These are phyloP conservation scores for Noturus placidus DNA, from an alignment of 2,113 vertebrate species.

Conservation along the genomic window DNA sequence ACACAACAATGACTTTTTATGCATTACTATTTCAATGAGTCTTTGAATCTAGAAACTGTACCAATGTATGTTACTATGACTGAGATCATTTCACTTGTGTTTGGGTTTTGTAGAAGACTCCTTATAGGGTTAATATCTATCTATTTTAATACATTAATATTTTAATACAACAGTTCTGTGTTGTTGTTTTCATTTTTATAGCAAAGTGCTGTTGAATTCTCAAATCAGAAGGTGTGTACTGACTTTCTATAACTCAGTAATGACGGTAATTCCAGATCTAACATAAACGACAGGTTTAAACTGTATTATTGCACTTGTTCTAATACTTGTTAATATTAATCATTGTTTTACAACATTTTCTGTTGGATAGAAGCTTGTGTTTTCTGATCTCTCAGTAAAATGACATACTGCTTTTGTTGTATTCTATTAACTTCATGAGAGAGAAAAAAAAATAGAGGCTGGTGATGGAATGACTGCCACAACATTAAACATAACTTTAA, in stretches of 20 bases:
- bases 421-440: neutral
- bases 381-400: neutral
- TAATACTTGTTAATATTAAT: neutral
- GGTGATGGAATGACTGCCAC: neutral
- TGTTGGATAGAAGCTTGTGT: neutral
- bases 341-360: neutral
- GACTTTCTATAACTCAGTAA: neutral
- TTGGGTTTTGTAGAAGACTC: neutral
- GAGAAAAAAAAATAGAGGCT: neutral
- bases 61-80: neutral
- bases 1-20: neutral
- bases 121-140: neutral
- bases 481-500: neutral
- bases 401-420: too few species aligned
- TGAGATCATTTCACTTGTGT: neutral
- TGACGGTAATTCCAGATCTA: neutral
- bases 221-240: neutral
- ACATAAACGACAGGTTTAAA: neutral
- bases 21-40: neutral
- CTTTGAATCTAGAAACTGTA: neutral
- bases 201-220: neutral
- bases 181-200: neutral
- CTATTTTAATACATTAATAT: neutral
- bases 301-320: neutral
- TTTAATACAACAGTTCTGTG: neutral